Percentiles rank a stretch among this genome's conserved stretches.
Evolutionary conservation across 37 sponge, comb jelly and placozoan species (phyloP).

Genomic region (Bolinopsis microptera): DNA sequence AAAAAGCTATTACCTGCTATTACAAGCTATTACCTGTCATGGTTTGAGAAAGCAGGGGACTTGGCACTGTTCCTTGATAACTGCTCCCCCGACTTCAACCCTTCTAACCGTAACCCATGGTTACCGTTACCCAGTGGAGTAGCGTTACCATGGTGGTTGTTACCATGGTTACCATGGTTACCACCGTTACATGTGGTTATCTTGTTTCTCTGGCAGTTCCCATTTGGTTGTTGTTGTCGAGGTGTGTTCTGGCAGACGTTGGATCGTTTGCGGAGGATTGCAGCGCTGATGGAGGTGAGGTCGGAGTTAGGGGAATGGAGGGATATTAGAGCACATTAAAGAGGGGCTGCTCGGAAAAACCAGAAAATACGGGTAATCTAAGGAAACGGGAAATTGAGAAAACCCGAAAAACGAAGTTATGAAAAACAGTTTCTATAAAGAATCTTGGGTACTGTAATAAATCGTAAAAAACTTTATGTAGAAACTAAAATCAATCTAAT

Average conservation of each 20-base stretch:
- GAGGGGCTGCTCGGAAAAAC: too few species aligned
- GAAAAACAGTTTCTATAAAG: too few species aligned
- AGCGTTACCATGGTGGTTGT: neutral
- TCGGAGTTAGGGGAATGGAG: too few species aligned
- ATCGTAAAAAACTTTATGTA: too few species aligned
- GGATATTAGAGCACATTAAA: too few species aligned
- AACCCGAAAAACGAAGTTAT: too few species aligned
- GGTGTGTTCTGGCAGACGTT: neutral
- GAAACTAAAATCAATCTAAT: too few species aligned
- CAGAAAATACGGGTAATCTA: too few species aligned
- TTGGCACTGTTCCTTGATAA: neutral
- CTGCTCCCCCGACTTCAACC: neutral
- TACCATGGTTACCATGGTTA: neutral
- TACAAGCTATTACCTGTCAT: too few species aligned
- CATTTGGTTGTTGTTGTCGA: neutral
- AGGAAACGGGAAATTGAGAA: too few species aligned
- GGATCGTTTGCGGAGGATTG: neutral
- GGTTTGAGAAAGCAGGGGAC: conserved; percentile 30
- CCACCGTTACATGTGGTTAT: neutral
- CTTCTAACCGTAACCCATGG: neutral
- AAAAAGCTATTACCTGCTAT: too few species aligned
- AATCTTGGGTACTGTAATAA: too few species aligned
- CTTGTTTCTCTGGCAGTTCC: neutral
- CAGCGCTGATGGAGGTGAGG: neutral
- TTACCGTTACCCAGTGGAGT: neutral